phyloP scores from a whole-genome alignment of 2,888 invertebrate genomes.

The Polyommatus icarus region DNA sequence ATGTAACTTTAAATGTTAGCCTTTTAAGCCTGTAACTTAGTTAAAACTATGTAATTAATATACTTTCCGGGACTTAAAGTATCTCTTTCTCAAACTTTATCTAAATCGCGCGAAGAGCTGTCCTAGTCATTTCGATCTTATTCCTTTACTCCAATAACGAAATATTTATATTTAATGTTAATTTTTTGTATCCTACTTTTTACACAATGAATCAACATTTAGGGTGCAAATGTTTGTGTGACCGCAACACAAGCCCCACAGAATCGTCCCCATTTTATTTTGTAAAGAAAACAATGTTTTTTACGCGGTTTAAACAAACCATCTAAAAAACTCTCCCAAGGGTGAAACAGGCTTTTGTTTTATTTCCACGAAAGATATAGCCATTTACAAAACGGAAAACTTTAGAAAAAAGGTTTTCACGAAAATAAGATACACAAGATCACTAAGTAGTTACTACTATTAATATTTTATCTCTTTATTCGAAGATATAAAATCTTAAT shows the following conservation, averaged over 20 bases:
- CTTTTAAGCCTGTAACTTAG: too few species aligned
- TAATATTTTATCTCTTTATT: too few species aligned
- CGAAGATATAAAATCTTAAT: too few species aligned
- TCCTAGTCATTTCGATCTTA: too few species aligned
- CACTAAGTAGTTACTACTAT: not conserved
- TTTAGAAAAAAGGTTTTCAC: not conserved
- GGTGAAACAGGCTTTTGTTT: not conserved
- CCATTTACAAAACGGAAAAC: conserved; percentile 1
- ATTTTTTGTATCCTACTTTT: not conserved
- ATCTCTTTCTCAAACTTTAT: too few species aligned
- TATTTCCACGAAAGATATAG: not conserved
- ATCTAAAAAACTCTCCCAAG: not conserved
- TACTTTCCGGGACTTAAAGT: too few species aligned
- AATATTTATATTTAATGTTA: not conserved
- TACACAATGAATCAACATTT: conserved; percentile 16
- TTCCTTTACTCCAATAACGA: not conserved
- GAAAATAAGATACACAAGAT: not conserved
- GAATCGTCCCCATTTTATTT: conserved; percentile 13
- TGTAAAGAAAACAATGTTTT: conserved; percentile 8
- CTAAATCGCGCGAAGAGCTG: too few species aligned
- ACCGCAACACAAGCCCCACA: not conserved
- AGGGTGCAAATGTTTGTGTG: not conserved
- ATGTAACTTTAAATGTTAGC: too few species aligned
- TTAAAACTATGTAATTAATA: too few species aligned
- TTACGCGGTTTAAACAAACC: not conserved